Evolutionary conservation across 2,888 invertebrate genomes (phyloP).

Genomic region (Bedellia somnulentella): DNA sequence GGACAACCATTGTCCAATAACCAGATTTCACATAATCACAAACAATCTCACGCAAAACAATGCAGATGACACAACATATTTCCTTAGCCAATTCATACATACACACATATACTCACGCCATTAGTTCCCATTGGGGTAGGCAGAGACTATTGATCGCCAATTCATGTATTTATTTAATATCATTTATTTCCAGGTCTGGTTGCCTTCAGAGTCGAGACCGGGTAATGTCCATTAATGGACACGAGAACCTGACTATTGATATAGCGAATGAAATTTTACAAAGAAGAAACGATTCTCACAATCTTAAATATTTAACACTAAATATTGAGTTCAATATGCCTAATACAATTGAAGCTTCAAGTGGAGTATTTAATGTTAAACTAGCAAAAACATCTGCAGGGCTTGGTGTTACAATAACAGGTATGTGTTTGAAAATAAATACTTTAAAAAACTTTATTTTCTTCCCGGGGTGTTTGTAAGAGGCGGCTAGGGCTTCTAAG

Average conservation of each 20-base stretch:
- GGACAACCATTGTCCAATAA: too few species aligned
- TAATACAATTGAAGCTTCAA: slow-evolving; percentile 87
- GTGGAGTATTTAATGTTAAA: slow-evolving; percentile 89
- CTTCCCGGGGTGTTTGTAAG: not conserved
- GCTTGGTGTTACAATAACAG: slow-evolving; percentile 88
- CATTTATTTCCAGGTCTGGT: slow-evolving; percentile 59
- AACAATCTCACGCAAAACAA: too few species aligned
- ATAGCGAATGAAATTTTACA: slow-evolving; percentile 63
- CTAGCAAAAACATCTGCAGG: slow-evolving; percentile 78
- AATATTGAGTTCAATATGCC: slow-evolving; percentile 90
- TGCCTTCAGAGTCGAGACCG: slow-evolving; percentile 81
- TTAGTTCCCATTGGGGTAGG: too few species aligned
- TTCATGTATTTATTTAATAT: too few species aligned
- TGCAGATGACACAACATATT: too few species aligned
- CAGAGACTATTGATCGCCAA: too few species aligned
- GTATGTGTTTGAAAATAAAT: too few species aligned
- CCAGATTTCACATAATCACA: too few species aligned
- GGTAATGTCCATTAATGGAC: slow-evolving; percentile 81
- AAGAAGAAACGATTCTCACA: slow-evolving; percentile 59
- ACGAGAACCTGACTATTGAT: slow-evolving; percentile 65
- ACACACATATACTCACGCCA: too few species aligned
- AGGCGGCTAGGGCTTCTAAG: slow-evolving; percentile 1
- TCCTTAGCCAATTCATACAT: too few species aligned
- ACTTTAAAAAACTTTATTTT: not conserved
- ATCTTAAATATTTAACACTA: slow-evolving; percentile 69